phyloP scores from a whole-genome alignment of 2,797 vertebrate genomes.

The Arctocebus calabarensis region DNA sequence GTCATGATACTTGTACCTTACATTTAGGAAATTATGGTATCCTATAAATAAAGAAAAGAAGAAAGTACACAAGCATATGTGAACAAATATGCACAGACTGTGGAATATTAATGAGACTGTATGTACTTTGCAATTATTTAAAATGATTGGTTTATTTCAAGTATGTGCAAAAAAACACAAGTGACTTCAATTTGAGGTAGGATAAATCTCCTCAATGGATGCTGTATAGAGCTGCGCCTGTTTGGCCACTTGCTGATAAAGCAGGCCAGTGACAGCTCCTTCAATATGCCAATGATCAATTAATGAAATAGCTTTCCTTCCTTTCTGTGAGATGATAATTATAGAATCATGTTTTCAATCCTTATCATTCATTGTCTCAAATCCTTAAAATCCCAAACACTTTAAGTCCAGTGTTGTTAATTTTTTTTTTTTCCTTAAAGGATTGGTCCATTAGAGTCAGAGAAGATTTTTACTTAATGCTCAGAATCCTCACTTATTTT shows the following conservation, averaged over 20 bases:
- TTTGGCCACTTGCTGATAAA: background rate
- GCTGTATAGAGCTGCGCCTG: background rate
- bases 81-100: background rate
- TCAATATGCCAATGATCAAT: background rate
- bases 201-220: background rate
- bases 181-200: background rate
- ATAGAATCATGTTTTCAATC: background rate
- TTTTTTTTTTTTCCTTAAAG: background rate
- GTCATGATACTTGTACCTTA: background rate
- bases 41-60: background rate
- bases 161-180: slow-evolving; percentile 2
- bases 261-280: background rate
- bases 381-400: background rate
- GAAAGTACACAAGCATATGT: background rate
- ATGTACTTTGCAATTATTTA: slow-evolving; percentile 29
- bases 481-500: background rate
- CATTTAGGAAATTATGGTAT: background rate
- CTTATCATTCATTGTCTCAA: background rate
- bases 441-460: background rate
- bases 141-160: background rate
- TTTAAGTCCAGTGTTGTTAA: background rate
- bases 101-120: background rate
- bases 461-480: background rate
- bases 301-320: background rate
- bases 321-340: background rate